These are phyloP conservation scores for Atta texana DNA, from an alignment of 1,140 invertebrate species.

Conservation along the genomic window DNA sequence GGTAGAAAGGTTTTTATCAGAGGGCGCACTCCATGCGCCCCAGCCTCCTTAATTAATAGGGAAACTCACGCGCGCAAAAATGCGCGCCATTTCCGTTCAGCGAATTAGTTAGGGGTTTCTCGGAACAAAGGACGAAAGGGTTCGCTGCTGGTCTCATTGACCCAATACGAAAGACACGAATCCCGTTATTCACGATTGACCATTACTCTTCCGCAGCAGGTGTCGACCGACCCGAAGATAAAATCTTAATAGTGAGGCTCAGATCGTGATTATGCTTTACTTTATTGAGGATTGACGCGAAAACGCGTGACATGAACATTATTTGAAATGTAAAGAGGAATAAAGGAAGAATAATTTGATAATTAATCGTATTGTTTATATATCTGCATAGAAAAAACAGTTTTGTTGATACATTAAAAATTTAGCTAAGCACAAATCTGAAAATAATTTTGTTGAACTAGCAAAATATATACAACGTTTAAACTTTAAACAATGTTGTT, in stretches of 20 bases:
- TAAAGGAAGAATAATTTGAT: neutral
- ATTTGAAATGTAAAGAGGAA: neutral
- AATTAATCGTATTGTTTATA: neutral
- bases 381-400: too few species aligned
- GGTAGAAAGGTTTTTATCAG: slow-evolving; percentile 71
- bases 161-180: slow-evolving; percentile 59
- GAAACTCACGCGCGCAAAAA: slow-evolving; percentile 53
- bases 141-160: slow-evolving; percentile 59
- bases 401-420: too few species aligned
- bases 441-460: too few species aligned
- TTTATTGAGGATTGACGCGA: slow-evolving; percentile 9
- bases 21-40: slow-evolving; percentile 59
- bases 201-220: slow-evolving; percentile 44
- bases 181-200: slow-evolving; percentile 56
- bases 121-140: slow-evolving; percentile 55
- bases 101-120: slow-evolving; percentile 65
- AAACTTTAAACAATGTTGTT: too few species aligned
- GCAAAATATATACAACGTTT: too few species aligned
- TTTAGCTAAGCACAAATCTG: too few species aligned
- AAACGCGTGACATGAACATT: slow-evolving; percentile 33
- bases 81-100: slow-evolving; percentile 49
- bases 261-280: slow-evolving; percentile 33
- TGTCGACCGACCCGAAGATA: slow-evolving; percentile 43
- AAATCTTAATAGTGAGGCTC: neutral
- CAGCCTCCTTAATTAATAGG: slow-evolving; percentile 73